These are phyloP conservation scores for Notarius lentiginosus DNA, from an alignment of 2,113 vertebrate species.

Conservation along the genomic window DNA sequence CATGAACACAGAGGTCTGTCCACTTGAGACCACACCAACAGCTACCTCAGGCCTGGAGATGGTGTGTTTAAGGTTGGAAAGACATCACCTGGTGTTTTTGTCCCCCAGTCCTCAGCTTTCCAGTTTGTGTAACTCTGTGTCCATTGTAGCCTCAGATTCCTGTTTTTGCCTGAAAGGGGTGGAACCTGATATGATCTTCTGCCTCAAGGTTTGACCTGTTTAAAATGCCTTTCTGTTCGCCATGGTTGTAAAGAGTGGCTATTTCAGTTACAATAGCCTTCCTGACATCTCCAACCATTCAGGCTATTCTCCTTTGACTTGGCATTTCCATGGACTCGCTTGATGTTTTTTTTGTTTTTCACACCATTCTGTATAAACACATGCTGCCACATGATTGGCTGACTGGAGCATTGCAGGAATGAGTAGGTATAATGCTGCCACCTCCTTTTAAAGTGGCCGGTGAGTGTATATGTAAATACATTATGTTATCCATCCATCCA, in stretches of 20 bases:
- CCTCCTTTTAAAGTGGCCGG: no score
- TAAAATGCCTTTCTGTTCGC: neutral
- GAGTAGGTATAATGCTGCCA: no score
- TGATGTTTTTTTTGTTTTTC: neutral
- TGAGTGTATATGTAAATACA: no score
- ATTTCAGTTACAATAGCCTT: neutral
- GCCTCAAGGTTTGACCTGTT: neutral
- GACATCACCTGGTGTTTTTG: neutral
- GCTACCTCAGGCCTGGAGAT: neutral
- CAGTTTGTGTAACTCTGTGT: neutral
- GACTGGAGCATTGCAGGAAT: neutral
- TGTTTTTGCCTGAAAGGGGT: neutral
- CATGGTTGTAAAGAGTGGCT: neutral
- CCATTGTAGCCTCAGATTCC: neutral
- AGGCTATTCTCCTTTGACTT: neutral
- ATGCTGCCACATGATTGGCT: neutral
- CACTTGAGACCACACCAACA: neutral
- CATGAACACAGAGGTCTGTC: neutral
- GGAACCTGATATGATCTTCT: neutral
- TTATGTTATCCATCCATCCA: no score
- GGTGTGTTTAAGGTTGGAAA: neutral
- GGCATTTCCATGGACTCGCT: neutral
- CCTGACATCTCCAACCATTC: neutral
- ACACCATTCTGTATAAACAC: neutral
- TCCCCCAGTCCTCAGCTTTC: neutral